Conservation (phyloP, 2,113 vertebrate genomes). For the Gila orcuttii region DNA sequence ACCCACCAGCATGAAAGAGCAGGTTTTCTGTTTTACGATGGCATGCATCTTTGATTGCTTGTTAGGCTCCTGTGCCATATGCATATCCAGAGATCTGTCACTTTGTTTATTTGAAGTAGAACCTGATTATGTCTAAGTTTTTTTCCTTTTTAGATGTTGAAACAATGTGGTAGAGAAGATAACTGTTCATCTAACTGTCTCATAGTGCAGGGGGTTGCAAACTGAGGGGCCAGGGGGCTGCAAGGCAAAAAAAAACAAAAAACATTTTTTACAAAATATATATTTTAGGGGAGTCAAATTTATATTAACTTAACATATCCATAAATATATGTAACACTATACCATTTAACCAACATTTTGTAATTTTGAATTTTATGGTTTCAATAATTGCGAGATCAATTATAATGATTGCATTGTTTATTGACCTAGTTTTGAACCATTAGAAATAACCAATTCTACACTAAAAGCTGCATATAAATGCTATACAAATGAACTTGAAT, state of each 20-base stretch:
- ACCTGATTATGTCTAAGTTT: constrained; percentile 8
- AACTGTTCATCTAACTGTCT: background rate
- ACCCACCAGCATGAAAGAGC: constrained; percentile 31
- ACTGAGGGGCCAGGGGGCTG: background rate
- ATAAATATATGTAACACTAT: too few species aligned
- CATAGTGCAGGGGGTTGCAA: background rate
- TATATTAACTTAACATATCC: too few species aligned
- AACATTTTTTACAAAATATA: background rate
- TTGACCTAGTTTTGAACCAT: background rate
- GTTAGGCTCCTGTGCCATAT: constrained; percentile 18
- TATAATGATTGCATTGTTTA: background rate
- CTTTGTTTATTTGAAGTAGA: constrained; percentile 21
- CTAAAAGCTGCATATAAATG: background rate
- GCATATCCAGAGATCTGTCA: background rate
- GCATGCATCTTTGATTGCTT: constrained; percentile 43
- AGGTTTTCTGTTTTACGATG: constrained; percentile 40
- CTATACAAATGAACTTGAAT: background rate
- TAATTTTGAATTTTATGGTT: background rate
- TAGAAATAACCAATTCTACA: background rate
- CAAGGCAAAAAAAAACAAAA: too few species aligned
- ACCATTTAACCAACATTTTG: too few species aligned
- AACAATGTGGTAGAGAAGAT: background rate
- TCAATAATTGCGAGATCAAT: background rate
- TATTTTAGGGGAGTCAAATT: too few species aligned
- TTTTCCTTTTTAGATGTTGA: background rate